Evolutionary conservation across 2,888 invertebrate genomes (phyloP).

Genomic region (Nesidiocoris tenuis): DNA sequence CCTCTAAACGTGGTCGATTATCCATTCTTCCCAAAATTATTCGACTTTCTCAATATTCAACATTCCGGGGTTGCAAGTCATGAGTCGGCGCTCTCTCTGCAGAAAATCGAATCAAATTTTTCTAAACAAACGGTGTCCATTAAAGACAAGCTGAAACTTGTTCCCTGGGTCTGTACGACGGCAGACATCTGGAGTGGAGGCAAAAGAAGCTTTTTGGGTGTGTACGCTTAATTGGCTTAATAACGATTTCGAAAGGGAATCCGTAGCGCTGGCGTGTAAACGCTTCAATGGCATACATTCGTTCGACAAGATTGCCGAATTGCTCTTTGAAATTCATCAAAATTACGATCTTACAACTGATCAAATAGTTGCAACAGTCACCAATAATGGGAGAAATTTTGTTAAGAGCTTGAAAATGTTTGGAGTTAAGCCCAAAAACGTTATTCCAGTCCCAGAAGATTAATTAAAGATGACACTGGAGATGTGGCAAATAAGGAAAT

Average conservation of each 20-base stretch:
- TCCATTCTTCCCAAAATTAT: background rate
- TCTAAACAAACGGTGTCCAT: background rate
- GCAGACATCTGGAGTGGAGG: constrained; percentile 5
- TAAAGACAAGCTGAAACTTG: background rate
- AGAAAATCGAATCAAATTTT: background rate
- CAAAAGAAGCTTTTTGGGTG: background rate
- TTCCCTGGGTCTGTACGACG: too few species aligned
- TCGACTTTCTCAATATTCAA: background rate
- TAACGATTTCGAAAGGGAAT: constrained; percentile 23
- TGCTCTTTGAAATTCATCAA: constrained; percentile 4
- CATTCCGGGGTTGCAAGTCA: background rate
- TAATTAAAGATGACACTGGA: background rate
- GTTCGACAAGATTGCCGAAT: background rate
- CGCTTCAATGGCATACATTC: constrained; percentile 33
- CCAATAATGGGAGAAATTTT: constrained; percentile 38
- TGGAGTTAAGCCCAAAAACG: too few species aligned
- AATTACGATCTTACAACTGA: constrained; percentile 10
- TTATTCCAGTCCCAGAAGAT: background rate
- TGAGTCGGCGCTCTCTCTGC: background rate
- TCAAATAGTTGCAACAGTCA: constrained; percentile 30
- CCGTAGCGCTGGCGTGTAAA: constrained; percentile 26
- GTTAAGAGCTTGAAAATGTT: constrained; percentile 34
- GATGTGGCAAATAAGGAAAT: background rate
- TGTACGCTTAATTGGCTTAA: constrained; percentile 1
- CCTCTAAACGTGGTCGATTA: background rate